These are phyloP conservation scores for Calephelis virginiensis DNA, from an alignment of 1,140 invertebrate genomes.

Conservation along the genomic window DNA sequence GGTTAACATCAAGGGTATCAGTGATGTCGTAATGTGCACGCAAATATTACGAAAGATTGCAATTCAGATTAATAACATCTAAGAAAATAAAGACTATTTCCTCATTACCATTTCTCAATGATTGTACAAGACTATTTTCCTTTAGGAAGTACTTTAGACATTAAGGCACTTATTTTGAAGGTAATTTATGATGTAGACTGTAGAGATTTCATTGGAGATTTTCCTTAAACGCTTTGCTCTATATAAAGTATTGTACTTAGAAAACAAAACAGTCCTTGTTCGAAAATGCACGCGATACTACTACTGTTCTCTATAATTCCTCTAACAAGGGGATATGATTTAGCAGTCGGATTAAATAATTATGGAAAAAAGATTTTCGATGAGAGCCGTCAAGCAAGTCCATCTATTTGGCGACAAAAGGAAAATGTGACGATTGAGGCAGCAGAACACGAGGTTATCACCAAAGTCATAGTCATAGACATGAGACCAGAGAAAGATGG, in stretches of 20 bases:
- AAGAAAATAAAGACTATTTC: conserved; percentile 17
- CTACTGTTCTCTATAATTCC: conserved; percentile 39
- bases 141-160: conserved; percentile 56
- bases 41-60: conserved; percentile 26
- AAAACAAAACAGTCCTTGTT: conserved; percentile 15
- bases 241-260: conserved; percentile 39
- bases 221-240: conserved; percentile 49
- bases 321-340: conserved; percentile 39
- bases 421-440: conserved; percentile 53
- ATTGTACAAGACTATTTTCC: conserved; percentile 61
- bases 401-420: conserved; percentile 57
- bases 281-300: conserved; percentile 24
- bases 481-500: conserved; percentile 58
- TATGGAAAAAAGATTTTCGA: conserved; percentile 51
- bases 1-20: no score
- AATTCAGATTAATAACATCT: background rate
- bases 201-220: conserved; percentile 43
- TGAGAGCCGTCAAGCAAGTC: conserved; percentile 48
- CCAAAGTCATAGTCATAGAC: conserved; percentile 50
- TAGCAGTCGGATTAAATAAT: conserved; percentile 40
- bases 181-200: conserved; percentile 35
- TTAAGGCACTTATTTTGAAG: conserved; percentile 53
- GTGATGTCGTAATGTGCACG: conserved; percentile 19
- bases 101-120: conserved; percentile 40
- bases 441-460: conserved; percentile 51